Evolutionary conservation across 2,113 vertebrate species (phyloP).

Genomic region (Megaleporinus macrocephalus): DNA sequence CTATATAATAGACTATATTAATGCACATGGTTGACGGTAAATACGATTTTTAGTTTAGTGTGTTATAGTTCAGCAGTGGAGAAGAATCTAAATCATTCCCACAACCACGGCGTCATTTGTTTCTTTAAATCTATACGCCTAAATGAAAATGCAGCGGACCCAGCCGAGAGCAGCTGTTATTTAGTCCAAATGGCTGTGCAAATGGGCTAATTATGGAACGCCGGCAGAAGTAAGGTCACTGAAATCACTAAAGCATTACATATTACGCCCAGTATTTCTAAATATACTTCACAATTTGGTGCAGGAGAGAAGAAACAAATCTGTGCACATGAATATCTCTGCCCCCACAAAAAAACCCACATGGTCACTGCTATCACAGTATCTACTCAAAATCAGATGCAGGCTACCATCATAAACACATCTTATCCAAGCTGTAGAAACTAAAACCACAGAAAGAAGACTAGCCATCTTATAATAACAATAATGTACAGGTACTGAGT

Average conservation of each 20-base stretch:
- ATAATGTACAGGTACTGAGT: too few species aligned
- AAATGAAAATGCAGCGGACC: background rate
- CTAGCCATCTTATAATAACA: background rate
- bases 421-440: too few species aligned
- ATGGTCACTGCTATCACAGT: background rate
- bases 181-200: conserved; percentile 18
- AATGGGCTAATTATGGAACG: background rate
- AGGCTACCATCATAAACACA: background rate
- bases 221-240: conserved; percentile 8
- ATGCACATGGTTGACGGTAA: too few species aligned
- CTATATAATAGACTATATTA: too few species aligned
- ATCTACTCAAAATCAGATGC: background rate
- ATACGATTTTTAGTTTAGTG: too few species aligned
- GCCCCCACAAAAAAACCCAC: background rate
- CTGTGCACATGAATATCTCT: background rate
- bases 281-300: background rate
- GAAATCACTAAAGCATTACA: conserved; percentile 15
- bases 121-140: conserved; percentile 16
- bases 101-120: background rate
- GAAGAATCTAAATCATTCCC: conserved; percentile 4
- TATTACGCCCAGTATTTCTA: background rate
- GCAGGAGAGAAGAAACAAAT: background rate
- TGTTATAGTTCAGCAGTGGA: background rate
- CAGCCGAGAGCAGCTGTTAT: conserved; percentile 23
- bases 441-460: too few species aligned